These are phyloP conservation scores for Mola mola DNA, from an alignment of 2,113 vertebrate species.

Conservation along the genomic window DNA sequence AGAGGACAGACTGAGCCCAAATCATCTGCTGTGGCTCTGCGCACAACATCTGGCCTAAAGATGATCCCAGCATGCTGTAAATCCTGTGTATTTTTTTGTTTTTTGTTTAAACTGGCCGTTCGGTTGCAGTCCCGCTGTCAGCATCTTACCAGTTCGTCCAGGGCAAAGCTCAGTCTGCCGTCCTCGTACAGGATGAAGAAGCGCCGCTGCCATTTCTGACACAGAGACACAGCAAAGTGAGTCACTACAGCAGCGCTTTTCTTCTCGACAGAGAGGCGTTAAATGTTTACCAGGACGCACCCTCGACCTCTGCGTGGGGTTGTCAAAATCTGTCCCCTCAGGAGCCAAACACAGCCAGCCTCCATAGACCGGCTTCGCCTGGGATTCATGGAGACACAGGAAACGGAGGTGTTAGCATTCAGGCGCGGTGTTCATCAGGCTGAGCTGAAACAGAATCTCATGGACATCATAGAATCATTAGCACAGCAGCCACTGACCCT, in stretches of 20 bases:
- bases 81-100: background rate
- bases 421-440: too few relatives aligned
- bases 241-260: background rate
- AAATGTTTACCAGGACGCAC: conserved; percentile 46
- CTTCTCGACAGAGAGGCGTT: background rate
- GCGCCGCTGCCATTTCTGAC: conserved; percentile 80
- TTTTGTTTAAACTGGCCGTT: too few relatives aligned
- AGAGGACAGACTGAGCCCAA: conserved; percentile 58
- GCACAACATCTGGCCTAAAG: conserved; percentile 68
- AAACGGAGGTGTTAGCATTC: background rate
- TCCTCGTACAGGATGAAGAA: conserved; percentile 80
- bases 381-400: background rate
- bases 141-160: conserved; percentile 77
- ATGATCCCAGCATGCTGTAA: conserved; percentile 27
- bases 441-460: too few relatives aligned
- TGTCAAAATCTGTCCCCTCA: conserved; percentile 78
- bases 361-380: conserved; percentile 78
- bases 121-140: too few relatives aligned
- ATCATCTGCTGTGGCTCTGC: conserved; percentile 63
- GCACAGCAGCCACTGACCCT: too few relatives aligned
- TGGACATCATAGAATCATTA: too few relatives aligned
- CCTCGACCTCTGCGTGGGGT: conserved; percentile 74
- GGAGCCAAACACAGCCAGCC: conserved; percentile 82
- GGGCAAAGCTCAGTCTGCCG: conserved; percentile 75
- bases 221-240: background rate